A percentile compares a stretch with the other conserved stretches of the same genome.
phyloP scores from a whole-genome alignment of 2,888 invertebrate species.

The Apotomis turbidana region DNA sequence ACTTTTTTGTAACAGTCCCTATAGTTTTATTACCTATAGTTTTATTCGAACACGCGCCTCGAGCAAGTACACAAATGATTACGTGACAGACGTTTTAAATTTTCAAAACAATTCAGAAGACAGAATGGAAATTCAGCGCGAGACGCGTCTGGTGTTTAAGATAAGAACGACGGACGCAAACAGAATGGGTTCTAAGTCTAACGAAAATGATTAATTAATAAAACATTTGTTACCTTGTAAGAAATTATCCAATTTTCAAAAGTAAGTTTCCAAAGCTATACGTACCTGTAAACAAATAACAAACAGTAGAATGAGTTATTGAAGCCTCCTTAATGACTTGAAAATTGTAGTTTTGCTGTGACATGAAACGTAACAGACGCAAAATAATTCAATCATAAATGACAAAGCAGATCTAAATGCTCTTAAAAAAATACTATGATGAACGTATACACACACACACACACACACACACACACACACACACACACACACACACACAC shows the following conservation, averaged over 20 bases:
- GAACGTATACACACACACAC: too few species aligned
- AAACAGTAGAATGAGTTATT: background rate
- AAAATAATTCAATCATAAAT: too few species aligned
- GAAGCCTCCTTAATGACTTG: background rate
- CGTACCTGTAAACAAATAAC: constrained; percentile 14
- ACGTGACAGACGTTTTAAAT: too few species aligned
- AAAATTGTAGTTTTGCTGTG: too few species aligned
- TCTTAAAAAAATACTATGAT: too few species aligned
- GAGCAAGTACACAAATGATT: background rate
- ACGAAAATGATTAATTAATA: background rate
- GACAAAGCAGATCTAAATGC: too few species aligned
- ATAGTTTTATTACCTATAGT: background rate
- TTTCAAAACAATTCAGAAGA: too few species aligned
- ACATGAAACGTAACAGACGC: too few species aligned
- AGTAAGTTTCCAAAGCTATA: background rate
- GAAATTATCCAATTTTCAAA: background rate
- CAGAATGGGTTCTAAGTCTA: too few species aligned
- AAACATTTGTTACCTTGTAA: background rate
- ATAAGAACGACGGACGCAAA: background rate
- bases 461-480: too few species aligned
- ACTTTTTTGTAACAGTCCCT: constrained; percentile 19
- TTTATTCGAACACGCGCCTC: background rate
- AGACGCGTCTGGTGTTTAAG: background rate
- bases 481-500: too few species aligned
- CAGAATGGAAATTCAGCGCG: too few species aligned